phyloP scores from a whole-genome alignment of 2,113 vertebrate genomes.

The Verasper variegatus region DNA sequence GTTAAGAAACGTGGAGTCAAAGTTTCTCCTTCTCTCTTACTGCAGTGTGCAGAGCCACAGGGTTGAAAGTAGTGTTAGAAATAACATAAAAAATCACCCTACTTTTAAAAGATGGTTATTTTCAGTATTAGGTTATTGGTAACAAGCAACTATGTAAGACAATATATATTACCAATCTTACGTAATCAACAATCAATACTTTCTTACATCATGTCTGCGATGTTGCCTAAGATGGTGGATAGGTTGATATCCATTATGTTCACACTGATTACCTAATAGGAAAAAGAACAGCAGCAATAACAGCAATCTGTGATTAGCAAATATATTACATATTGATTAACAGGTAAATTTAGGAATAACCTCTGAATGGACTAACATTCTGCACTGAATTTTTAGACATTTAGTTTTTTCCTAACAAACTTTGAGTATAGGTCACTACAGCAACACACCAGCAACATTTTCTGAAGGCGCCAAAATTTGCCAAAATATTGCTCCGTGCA shows the following conservation, averaged over 20 bases:
- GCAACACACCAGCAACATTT: no score
- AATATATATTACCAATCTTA: not conserved
- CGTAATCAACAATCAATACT: not conserved
- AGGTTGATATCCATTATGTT: not conserved
- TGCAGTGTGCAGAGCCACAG: no score
- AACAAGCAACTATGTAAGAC: not conserved
- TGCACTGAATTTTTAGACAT: not conserved
- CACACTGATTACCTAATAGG: not conserved
- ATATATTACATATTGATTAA: not conserved
- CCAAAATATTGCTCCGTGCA: not conserved
- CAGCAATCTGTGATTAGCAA: not conserved
- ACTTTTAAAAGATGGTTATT: not conserved
- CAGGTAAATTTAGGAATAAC: not conserved
- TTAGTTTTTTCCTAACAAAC: not conserved
- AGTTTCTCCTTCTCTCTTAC: constrained; percentile 10
- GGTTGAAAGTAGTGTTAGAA: no score
- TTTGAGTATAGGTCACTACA: not conserved
- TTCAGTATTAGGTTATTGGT: not conserved
- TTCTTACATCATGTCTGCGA: not conserved
- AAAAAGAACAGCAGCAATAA: not conserved
- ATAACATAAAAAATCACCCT: no score
- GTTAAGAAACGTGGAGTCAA: no score
- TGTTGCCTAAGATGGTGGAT: no score
- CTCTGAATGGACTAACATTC: no score
- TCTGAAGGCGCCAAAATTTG: no score